These are phyloP conservation scores for Chaetogeoica ovagalla DNA, from an alignment of 2,888 invertebrate species.

Conservation along the genomic window DNA sequence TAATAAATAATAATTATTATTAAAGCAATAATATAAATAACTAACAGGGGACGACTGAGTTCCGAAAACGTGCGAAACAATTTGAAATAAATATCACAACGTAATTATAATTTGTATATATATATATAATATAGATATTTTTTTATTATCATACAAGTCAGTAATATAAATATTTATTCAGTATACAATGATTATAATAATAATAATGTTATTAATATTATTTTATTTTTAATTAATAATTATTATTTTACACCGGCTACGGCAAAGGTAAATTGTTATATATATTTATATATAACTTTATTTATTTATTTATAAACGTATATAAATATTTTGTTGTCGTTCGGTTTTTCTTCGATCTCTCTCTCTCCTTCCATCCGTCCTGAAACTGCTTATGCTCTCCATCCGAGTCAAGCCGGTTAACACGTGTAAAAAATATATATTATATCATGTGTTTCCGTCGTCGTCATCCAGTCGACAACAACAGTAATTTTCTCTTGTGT, in stretches of 20 bases:
- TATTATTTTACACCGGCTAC: slow-evolving; percentile 9
- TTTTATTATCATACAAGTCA: slow-evolving; percentile 21
- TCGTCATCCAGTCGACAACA: slow-evolving; percentile 1
- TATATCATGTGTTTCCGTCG: not conserved
- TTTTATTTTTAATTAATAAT: not conserved
- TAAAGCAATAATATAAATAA: too few relatives aligned
- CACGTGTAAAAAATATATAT: not conserved
- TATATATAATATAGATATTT: slow-evolving; percentile 20
- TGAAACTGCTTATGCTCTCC: too few relatives aligned
- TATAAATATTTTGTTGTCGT: not conserved
- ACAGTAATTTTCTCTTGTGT: not conserved
- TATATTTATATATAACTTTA: not conserved
- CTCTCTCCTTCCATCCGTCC: too few relatives aligned
- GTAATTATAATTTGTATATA: slow-evolving; percentile 38
- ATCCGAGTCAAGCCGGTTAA: too few relatives aligned
- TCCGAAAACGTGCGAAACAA: too few relatives aligned
- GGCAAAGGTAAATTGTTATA: not conserved
- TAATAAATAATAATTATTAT: too few relatives aligned
- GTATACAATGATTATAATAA: slow-evolving; percentile 33
- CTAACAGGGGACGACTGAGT: too few relatives aligned
- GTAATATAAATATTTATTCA: slow-evolving; percentile 27
- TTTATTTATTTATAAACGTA: not conserved
- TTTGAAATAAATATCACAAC: not conserved
- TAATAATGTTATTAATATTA: slow-evolving; percentile 1
- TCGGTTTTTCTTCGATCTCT: not conserved